Conservation (phyloP, 2,888 invertebrate species). For the Ditylenchus weischeri region DNA sequence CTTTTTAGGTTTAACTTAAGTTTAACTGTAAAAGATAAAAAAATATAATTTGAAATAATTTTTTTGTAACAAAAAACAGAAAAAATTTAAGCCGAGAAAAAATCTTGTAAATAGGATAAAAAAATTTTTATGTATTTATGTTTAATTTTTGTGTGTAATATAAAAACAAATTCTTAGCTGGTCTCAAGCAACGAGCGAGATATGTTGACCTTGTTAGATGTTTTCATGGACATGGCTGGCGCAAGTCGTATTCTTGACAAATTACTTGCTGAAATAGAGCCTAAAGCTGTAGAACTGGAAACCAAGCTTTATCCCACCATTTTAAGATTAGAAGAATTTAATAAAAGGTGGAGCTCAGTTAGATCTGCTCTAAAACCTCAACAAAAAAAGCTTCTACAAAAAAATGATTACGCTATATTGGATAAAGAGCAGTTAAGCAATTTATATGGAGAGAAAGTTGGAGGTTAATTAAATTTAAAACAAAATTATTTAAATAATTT, state of each 20-base stretch:
- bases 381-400: constrained; percentile 2
- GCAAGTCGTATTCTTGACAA: constrained; percentile 19
- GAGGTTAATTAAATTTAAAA: neutral
- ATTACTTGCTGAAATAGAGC: constrained; percentile 16
- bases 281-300: constrained; percentile 13
- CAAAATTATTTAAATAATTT: neutral
- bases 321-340: constrained; percentile 15
- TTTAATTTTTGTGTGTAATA: no score
- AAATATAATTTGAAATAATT: no score
- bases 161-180: constrained; percentile 12
- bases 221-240: constrained; percentile 23
- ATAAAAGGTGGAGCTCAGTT: constrained; percentile 15
- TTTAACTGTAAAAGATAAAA: no score
- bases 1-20: no score
- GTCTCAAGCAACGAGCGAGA: constrained; percentile 17
- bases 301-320: constrained; percentile 17
- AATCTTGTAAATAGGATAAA: no score
- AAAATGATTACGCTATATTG: constrained; percentile 19
- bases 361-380: constrained; percentile 1
- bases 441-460: neutral
- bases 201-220: constrained; percentile 15
- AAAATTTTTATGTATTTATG: no score
- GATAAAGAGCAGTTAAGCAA: neutral
- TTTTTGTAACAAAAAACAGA: no score
- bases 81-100: no score